Evolutionary conservation across 2,888 invertebrate genomes (phyloP).

Genomic region (Anagyrus pseudococci): DNA sequence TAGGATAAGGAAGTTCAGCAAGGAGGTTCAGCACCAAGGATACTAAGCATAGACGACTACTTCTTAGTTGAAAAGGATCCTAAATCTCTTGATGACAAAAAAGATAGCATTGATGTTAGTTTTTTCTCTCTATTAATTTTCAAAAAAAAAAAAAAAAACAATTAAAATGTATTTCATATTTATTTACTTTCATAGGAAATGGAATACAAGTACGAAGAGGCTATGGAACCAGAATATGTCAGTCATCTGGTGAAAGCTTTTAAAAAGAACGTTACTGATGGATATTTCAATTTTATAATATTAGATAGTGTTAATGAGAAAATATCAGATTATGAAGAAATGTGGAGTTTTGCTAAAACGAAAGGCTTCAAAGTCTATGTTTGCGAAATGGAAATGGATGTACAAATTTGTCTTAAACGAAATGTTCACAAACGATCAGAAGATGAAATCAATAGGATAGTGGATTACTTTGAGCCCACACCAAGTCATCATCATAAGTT

Average conservation of each 20-base stretch:
- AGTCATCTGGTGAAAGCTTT: constrained; percentile 86
- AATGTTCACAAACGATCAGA: constrained; percentile 84
- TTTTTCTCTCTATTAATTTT: constrained; percentile 35
- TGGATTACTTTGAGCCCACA: constrained; percentile 77
- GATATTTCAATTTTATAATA: constrained; percentile 91
- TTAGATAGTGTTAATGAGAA: constrained; percentile 90
- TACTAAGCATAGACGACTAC: constrained; percentile 94
- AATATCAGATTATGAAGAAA: constrained; percentile 81
- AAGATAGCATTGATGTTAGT: constrained; percentile 68
- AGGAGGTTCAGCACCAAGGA: constrained; percentile 88
- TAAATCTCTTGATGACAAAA: constrained; percentile 74
- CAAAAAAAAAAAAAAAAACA: too few relatives aligned
- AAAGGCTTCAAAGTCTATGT: constrained; percentile 90
- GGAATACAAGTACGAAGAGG: constrained; percentile 88
- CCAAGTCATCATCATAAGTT: constrained; percentile 82
- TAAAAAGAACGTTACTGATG: constrained; percentile 88
- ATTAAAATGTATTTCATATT: constrained; percentile 10
- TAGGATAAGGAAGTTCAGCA: constrained; percentile 78
- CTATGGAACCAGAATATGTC: constrained; percentile 82
- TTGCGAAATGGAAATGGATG: constrained; percentile 85
- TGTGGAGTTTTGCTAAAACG: constrained; percentile 86
- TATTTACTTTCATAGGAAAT: constrained; percentile 63
- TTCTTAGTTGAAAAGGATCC: constrained; percentile 88
- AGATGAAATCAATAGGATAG: constrained; percentile 78
- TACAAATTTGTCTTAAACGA: constrained; percentile 77